A percentile compares a stretch with the other conserved stretches of the same genome.
Evolutionary conservation across 2,113 vertebrate species (phyloP).

Genomic region (Garra rufa): DNA sequence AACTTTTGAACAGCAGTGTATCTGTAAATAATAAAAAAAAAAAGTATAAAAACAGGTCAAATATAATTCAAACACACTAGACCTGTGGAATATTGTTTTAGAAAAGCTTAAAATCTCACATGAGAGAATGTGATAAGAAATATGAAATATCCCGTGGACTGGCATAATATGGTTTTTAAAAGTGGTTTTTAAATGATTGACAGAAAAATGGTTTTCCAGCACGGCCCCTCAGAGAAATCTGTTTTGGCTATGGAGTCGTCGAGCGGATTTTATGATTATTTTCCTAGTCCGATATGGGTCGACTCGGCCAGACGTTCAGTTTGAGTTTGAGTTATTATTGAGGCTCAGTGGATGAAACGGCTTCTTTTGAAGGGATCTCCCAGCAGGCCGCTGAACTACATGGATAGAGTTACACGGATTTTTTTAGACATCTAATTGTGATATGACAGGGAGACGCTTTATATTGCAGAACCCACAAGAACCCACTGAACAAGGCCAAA

Average conservation of each 20-base stretch:
- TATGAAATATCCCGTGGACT: slow-evolving; percentile 15
- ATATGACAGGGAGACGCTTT: slow-evolving; percentile 13
- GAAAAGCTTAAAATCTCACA: not conserved
- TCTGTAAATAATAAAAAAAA: too few relatives aligned
- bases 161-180: not conserved
- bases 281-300: slow-evolving; percentile 23
- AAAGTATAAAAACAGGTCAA: not conserved
- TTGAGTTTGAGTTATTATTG: slow-evolving; percentile 24
- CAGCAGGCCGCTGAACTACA: not conserved
- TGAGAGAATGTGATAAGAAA: not conserved
- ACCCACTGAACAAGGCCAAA: not conserved
- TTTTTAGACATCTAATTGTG: slow-evolving; percentile 12
- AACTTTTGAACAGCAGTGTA: too few relatives aligned
- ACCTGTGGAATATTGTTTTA: not conserved
- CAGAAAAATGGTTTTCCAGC: slow-evolving; percentile 21
- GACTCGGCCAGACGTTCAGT: not conserved
- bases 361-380: slow-evolving; percentile 11
- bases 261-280: slow-evolving; percentile 34
- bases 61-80: not conserved
- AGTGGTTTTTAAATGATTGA: slow-evolving; percentile 17
- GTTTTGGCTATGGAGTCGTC: slow-evolving; percentile 4
- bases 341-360: not conserved
- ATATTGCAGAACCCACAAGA: not conserved
- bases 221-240: not conserved
- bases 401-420: not conserved